phyloP scores from a whole-genome alignment of 2,797 vertebrate genomes.

The Neostethus bicornis region DNA sequence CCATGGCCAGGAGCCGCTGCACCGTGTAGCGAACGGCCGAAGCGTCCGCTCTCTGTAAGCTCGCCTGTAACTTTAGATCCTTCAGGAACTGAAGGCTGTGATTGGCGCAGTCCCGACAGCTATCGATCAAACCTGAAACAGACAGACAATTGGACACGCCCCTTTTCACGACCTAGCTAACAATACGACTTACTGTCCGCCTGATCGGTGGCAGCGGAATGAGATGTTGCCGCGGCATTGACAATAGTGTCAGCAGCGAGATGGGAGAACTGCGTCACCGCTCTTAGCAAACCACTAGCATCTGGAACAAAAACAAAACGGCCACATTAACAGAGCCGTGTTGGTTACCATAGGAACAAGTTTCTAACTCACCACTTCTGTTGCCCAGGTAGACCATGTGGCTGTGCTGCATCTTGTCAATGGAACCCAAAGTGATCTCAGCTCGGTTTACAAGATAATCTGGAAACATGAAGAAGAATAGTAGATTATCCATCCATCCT shows the following conservation, averaged over 20 bases:
- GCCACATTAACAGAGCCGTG: neutral
- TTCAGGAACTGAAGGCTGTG: constrained; percentile 78
- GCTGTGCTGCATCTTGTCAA: constrained; percentile 84
- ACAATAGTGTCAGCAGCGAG: constrained; percentile 88
- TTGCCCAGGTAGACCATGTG: constrained; percentile 72
- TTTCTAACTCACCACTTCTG: constrained; percentile 60
- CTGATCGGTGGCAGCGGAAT: constrained; percentile 86
- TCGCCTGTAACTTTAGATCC: constrained; percentile 76
- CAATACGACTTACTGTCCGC: constrained; percentile 91
- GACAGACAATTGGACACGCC: no score
- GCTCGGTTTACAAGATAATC: constrained; percentile 91
- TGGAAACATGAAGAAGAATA: constrained; percentile 56
- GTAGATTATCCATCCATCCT: neutral
- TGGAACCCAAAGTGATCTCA: constrained; percentile 78
- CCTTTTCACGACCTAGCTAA: no score
- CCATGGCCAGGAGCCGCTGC: constrained; percentile 73
- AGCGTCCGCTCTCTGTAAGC: constrained; percentile 69
- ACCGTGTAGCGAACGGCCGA: constrained; percentile 62
- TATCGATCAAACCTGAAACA: constrained; percentile 70
- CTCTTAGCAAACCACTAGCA: constrained; percentile 81
- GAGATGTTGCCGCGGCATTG: constrained; percentile 86
- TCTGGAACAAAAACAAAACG: constrained; percentile 67
- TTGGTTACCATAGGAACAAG: neutral
- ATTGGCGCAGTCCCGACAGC: constrained; percentile 76
- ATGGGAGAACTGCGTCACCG: constrained; percentile 88